Conservation (phyloP, 1,140 invertebrate genomes). For the Drosophila nasuta region DNA sequence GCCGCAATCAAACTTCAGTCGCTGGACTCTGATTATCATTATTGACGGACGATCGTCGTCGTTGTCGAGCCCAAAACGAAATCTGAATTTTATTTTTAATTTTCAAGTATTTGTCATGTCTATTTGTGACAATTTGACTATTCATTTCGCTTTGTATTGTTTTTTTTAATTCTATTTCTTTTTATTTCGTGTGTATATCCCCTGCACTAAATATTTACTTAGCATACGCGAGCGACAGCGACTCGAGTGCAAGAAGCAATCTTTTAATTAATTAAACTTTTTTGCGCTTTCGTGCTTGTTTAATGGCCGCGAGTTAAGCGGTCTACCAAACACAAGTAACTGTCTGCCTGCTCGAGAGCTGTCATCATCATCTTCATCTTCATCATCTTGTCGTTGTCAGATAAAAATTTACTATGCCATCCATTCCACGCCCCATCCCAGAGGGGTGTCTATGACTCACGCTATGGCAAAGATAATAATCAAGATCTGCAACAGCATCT, state of each 20-base stretch:
- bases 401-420: constrained; percentile 50
- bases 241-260: constrained; percentile 23
- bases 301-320: constrained; percentile 43
- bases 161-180: too few relatives aligned
- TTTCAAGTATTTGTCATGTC: constrained; percentile 60
- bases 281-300: constrained; percentile 48
- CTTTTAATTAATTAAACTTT: constrained; percentile 68
- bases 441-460: constrained; percentile 51
- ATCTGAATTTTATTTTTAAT: constrained; percentile 55
- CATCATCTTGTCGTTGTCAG: constrained; percentile 47
- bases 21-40: constrained; percentile 57
- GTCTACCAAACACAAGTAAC: constrained; percentile 72
- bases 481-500: constrained; percentile 38
- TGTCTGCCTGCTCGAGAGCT: constrained; percentile 48
- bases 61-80: not conserved
- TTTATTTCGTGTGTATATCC: not conserved
- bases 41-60: not conserved
- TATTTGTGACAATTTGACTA: constrained; percentile 60
- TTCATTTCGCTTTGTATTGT: not conserved
- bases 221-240: not conserved
- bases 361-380: constrained; percentile 50
- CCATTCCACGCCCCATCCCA: not conserved
- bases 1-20: constrained; percentile 38
- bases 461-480: constrained; percentile 56
- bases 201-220: constrained; percentile 27